Conservation (phyloP, 2,888 invertebrate genomes). For the Leucophenga maculata region DNA sequence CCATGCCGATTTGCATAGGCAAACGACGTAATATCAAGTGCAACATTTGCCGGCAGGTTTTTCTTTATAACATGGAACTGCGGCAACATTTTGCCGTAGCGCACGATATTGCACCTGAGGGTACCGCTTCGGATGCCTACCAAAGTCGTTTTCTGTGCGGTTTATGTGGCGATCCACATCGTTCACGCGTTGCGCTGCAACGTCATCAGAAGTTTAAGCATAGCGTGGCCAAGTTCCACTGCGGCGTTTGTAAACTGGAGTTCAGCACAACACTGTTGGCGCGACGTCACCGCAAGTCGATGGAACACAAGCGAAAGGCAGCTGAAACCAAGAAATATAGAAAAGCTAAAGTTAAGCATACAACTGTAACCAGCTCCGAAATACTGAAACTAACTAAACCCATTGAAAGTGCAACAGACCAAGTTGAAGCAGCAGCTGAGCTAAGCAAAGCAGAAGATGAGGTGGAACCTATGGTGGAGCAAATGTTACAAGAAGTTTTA, state of each 20-base stretch:
- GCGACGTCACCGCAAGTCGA: constrained; percentile 78
- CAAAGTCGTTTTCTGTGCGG: constrained; percentile 78
- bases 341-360: background rate
- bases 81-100: constrained; percentile 74
- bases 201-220: constrained; percentile 79
- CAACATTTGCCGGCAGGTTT: constrained; percentile 78
- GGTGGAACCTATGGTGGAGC: constrained; percentile 49
- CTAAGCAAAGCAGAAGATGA: background rate
- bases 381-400: too few relatives aligned
- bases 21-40: constrained; percentile 79
- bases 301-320: constrained; percentile 78
- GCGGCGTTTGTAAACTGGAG: constrained; percentile 79
- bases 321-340: constrained; percentile 55
- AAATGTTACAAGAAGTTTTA: constrained; percentile 57
- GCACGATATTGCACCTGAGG: constrained; percentile 71
- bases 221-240: constrained; percentile 77
- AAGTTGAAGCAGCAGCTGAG: background rate
- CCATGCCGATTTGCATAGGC: constrained; percentile 84
- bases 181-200: constrained; percentile 78
- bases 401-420: background rate
- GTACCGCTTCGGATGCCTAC: constrained; percentile 78
- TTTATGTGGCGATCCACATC: constrained; percentile 76
- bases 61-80: constrained; percentile 84
- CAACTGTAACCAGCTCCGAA: background rate
- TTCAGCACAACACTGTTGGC: constrained; percentile 78